Percentiles rank a stretch among this genome's conserved stretches.
phyloP scores from a whole-genome alignment of 2,113 vertebrate species.

The Otocyon megalotis region DNA sequence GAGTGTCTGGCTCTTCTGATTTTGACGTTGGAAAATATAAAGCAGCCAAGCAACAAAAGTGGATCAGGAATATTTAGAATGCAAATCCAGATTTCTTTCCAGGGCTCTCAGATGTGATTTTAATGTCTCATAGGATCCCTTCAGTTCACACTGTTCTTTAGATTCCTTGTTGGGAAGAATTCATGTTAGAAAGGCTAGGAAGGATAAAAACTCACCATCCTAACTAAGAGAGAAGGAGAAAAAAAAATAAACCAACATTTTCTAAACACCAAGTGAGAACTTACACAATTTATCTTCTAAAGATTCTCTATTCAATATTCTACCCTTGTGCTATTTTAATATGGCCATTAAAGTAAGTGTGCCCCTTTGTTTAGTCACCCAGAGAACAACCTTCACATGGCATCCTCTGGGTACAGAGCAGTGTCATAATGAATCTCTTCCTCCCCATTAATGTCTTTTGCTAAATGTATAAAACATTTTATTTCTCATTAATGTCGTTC shows the following conservation, averaged over 20 bases:
- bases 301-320: neutral
- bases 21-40: neutral
- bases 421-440: constrained; percentile 25
- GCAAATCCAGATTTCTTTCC: neutral
- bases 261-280: constrained; percentile 24
- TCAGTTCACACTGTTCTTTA: neutral
- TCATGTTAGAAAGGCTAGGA: neutral
- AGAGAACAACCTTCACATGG: constrained; percentile 43
- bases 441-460: constrained; percentile 53
- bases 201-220: neutral
- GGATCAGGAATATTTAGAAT: neutral
- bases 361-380: constrained; percentile 37
- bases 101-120: neutral
- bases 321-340: constrained; percentile 26
- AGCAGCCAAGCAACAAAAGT: neutral
- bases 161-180: neutral
- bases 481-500: constrained; percentile 40
- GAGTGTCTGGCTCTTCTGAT: neutral
- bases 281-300: neutral
- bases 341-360: constrained; percentile 53
- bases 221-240: neutral
- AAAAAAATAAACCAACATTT: neutral
- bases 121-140: neutral
- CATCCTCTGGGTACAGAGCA: neutral
- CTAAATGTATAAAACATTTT: constrained; percentile 52